Conservation (phyloP, 2,113 vertebrate species). For the Hyla sarda region DNA sequence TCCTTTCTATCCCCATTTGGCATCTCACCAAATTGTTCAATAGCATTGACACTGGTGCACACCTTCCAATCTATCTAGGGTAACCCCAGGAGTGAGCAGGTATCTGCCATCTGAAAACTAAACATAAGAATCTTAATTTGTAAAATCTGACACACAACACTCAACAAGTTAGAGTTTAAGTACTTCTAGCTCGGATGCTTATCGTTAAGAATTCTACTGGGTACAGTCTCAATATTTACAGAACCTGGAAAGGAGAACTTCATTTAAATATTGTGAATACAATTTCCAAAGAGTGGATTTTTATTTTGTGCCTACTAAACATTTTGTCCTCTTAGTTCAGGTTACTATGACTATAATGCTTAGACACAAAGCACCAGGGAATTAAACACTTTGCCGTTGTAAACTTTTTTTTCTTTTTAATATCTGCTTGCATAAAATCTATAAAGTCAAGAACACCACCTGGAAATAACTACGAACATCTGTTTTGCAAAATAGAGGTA, state of each 20-base stretch:
- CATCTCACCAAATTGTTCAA: neutral
- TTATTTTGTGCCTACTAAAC: slow-evolving; percentile 9
- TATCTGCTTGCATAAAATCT: slow-evolving; percentile 38
- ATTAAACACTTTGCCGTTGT: slow-evolving; percentile 16
- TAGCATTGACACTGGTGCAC: neutral
- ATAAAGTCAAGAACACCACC: slow-evolving; percentile 8
- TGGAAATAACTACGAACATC: slow-evolving; percentile 28
- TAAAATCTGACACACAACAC: neutral
- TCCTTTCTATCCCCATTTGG: neutral
- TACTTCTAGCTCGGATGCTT: too few species aligned
- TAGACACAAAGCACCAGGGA: slow-evolving; percentile 38
- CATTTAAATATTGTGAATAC: neutral
- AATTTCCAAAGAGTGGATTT: slow-evolving; percentile 8
- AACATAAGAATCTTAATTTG: neutral
- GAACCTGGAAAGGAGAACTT: neutral
- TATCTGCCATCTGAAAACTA: neutral
- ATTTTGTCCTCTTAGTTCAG: slow-evolving; percentile 6
- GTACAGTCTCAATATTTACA: neutral
- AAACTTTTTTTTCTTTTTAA: slow-evolving; percentile 38
- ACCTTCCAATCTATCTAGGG: neutral
- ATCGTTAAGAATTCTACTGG: neutral
- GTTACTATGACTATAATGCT: neutral
- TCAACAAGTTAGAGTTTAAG: neutral
- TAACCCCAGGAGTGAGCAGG: neutral
- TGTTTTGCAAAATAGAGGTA: slow-evolving; percentile 54